These are phyloP conservation scores for Dicentrarchus labrax DNA, from an alignment of 2,113 vertebrate species.

Conservation along the genomic window DNA sequence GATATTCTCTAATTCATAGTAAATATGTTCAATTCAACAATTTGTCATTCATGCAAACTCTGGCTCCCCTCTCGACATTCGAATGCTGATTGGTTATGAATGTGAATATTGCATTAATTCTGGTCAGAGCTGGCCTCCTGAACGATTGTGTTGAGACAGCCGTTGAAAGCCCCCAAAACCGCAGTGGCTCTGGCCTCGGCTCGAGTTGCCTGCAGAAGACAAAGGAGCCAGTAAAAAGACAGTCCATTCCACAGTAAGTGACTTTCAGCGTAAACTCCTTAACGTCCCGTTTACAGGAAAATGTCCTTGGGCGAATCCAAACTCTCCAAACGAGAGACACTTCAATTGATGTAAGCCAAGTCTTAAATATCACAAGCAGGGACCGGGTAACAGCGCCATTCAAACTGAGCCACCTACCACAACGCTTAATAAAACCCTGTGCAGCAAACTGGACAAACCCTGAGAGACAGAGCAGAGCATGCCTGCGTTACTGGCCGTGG, in stretches of 20 bases:
- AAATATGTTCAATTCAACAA: constrained; percentile 74
- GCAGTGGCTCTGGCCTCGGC: constrained; percentile 71
- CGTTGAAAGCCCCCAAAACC: constrained; percentile 81
- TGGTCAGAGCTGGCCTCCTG: constrained; percentile 77
- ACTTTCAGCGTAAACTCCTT: constrained; percentile 80
- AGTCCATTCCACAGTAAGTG: constrained; percentile 77
- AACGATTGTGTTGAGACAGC: constrained; percentile 76
- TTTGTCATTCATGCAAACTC: constrained; percentile 78
- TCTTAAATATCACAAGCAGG: constrained; percentile 81
- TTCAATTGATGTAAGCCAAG: constrained; percentile 78
- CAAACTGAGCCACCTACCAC: constrained; percentile 78
- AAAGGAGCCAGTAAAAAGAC: constrained; percentile 83
- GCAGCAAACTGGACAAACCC: constrained; percentile 69
- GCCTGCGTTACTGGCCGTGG: constrained; percentile 61
- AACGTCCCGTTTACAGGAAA: constrained; percentile 80
- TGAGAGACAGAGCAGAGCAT: constrained; percentile 72
- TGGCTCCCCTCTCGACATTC: constrained; percentile 66
- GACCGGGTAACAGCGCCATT: constrained; percentile 68
- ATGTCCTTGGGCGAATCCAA: constrained; percentile 80
- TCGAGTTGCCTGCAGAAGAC: constrained; percentile 77
- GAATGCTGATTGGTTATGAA: constrained; percentile 76
- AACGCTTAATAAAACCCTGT: constrained; percentile 76
- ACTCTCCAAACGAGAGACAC: constrained; percentile 76
- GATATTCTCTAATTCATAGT: constrained; percentile 68
- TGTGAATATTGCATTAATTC: constrained; percentile 80